Evolutionary conservation across 2,797 vertebrate genomes (phyloP).

Genomic region (Rhinella marina): DNA sequence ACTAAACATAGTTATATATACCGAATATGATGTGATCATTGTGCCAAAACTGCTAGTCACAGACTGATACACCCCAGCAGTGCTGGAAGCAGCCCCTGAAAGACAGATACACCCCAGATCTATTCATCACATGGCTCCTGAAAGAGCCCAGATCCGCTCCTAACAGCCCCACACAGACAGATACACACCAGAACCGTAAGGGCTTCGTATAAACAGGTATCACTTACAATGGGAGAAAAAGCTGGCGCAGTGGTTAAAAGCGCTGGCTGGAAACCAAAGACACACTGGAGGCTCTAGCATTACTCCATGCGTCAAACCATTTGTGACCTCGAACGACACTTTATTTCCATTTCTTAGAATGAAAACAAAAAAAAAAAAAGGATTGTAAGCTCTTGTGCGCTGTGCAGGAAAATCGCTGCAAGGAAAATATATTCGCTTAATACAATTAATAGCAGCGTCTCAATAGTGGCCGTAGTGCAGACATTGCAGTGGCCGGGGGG

Average conservation of each 20-base stretch:
- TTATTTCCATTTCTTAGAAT: slow-evolving; percentile 23
- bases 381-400: neutral
- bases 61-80: slow-evolving; percentile 31
- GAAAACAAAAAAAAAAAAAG: neutral
- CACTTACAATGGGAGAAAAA: slow-evolving; percentile 44
- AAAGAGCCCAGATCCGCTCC: slow-evolving; percentile 28
- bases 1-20: slow-evolving; percentile 59
- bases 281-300: slow-evolving; percentile 37
- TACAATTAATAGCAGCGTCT: neutral
- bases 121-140: neutral
- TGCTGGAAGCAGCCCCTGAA: slow-evolving; percentile 39
- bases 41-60: slow-evolving; percentile 42
- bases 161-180: slow-evolving; percentile 36
- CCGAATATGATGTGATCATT: slow-evolving; percentile 47
- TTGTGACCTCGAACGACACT: slow-evolving; percentile 41
- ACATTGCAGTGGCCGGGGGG: neutral
- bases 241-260: slow-evolving; percentile 52
- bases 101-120: slow-evolving; percentile 34
- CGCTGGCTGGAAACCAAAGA: slow-evolving; percentile 41
- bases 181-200: slow-evolving; percentile 20
- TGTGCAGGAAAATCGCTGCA: neutral
- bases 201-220: slow-evolving; percentile 45
- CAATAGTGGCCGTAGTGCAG: neutral
- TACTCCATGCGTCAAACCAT: slow-evolving; percentile 19
- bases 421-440: neutral